These are phyloP conservation scores for Cylas formicarius DNA, from an alignment of 1,140 invertebrate genomes.

Conservation along the genomic window DNA sequence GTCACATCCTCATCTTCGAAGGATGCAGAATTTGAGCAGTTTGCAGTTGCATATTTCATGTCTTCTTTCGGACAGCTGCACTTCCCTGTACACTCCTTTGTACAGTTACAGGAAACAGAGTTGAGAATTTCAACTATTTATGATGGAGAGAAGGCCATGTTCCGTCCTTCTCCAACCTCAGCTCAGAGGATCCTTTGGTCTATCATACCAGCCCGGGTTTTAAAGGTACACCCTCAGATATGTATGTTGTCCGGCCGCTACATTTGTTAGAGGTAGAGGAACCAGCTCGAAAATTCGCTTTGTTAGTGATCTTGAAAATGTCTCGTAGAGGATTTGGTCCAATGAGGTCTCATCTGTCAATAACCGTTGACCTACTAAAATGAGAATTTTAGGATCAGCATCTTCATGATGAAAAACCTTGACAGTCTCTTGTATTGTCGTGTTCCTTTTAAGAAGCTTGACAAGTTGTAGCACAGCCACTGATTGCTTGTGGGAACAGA, in stretches of 20 bases:
- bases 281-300: constrained; percentile 3
- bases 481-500: constrained; percentile 3
- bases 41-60: too few species aligned
- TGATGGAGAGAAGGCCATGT: background rate
- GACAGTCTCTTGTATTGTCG: background rate
- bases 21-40: too few species aligned
- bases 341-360: constrained; percentile 4
- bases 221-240: constrained; percentile 6
- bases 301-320: constrained; percentile 1
- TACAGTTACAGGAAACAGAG: too few species aligned
- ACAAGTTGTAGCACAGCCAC: constrained; percentile 7
- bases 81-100: too few species aligned
- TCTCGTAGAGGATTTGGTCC: constrained; percentile 2
- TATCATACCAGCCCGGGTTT: background rate
- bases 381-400: constrained; percentile 5
- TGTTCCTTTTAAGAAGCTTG: background rate
- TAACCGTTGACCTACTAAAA: background rate
- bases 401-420: constrained; percentile 8
- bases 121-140: background rate
- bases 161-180: constrained; percentile 3
- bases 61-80: too few species aligned
- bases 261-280: constrained; percentile 5
- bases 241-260: constrained; percentile 3
- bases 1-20: too few species aligned
- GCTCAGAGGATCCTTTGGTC: too few species aligned